Conservation (phyloP, 92 coral and sea anemone genomes). For the Porites lobata region DNA sequence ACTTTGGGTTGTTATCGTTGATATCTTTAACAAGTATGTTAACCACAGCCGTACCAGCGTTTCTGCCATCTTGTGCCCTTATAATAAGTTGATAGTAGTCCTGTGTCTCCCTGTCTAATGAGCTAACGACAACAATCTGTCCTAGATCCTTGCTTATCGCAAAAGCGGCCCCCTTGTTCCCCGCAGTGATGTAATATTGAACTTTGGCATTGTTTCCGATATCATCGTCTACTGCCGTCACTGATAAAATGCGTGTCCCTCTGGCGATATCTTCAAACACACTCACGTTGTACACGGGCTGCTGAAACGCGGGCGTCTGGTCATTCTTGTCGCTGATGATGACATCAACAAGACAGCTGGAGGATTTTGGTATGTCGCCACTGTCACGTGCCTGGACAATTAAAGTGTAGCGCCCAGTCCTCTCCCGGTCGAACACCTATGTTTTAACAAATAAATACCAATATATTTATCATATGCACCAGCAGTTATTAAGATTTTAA, state of each 20-base stretch:
- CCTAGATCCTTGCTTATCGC: conserved; percentile 82
- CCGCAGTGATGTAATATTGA: conserved; percentile 85
- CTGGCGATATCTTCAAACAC: conserved; percentile 74
- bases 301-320: conserved; percentile 80
- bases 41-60: conserved; percentile 83
- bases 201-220: conserved; percentile 85
- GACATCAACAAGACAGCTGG: conserved; percentile 67
- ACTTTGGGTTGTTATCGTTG: conserved; percentile 91
- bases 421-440: conserved; percentile 84
- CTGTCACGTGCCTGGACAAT: conserved; percentile 86
- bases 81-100: conserved; percentile 76
- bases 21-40: conserved; percentile 70
- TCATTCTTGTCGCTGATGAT: conserved; percentile 89
- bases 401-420: conserved; percentile 61
- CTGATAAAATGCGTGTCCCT: conserved; percentile 69
- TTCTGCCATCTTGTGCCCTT: conserved; percentile 91
- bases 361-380: conserved; percentile 59
- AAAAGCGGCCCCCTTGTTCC: conserved; percentile 85
- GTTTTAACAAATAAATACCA: too few species aligned
- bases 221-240: conserved; percentile 85
- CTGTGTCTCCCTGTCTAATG: conserved; percentile 80
- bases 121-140: conserved; percentile 77
- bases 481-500: too few species aligned
- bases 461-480: too few species aligned
- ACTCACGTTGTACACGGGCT: conserved; percentile 65